Conservation (phyloP, 2,797 vertebrate genomes). For the Phaenicophaeus curvirostris region DNA sequence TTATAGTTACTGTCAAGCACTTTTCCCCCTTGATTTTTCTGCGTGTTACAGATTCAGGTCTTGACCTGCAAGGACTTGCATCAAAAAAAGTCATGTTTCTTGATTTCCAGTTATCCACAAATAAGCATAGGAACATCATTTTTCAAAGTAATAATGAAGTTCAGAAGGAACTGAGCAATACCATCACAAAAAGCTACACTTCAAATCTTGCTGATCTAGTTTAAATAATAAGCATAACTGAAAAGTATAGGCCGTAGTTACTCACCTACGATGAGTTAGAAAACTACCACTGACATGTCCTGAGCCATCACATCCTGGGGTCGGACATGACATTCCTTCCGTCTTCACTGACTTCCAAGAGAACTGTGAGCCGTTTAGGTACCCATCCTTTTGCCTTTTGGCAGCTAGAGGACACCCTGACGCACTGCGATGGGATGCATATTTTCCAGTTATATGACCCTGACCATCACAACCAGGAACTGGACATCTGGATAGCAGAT, state of each 20-base stretch:
- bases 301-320: conserved; percentile 95
- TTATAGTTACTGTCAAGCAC: not conserved
- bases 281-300: conserved; percentile 98
- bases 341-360: conserved; percentile 99
- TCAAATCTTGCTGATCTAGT: not conserved
- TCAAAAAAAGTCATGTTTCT: not conserved
- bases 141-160: not conserved
- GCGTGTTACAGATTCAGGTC: not conserved
- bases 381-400: conserved; percentile 97
- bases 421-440: conserved; percentile 95
- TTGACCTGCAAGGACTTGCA: not conserved
- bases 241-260: not conserved
- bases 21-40: not conserved
- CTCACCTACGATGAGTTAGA: conserved; percentile 97
- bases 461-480: conserved; percentile 97
- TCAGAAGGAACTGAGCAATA: not conserved
- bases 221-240: not conserved
- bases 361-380: conserved; percentile 96
- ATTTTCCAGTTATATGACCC: conserved; percentile 98
- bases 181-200: not conserved
- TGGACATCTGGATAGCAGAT: conserved; percentile 86
- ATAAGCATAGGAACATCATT: not conserved
- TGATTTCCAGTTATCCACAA: not conserved
- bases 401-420: conserved; percentile 96
- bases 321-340: conserved; percentile 98